phyloP scores from a whole-genome alignment of 2,797 vertebrate species.

The Geotria australis region DNA sequence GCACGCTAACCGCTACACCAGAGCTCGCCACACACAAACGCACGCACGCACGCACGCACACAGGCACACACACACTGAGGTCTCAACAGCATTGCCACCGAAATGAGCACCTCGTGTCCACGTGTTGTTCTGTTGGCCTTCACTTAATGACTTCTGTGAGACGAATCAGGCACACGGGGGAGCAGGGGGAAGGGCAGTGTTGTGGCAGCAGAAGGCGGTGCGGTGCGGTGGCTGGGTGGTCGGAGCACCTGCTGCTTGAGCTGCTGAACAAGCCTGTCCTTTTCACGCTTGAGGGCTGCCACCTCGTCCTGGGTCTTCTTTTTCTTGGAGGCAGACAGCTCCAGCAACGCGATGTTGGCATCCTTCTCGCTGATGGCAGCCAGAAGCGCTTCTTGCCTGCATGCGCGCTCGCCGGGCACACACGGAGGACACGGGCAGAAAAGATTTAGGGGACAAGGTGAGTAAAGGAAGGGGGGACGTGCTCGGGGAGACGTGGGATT shows the following conservation, averaged over 20 bases:
- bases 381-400: conserved; percentile 78
- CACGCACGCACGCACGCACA: too few species aligned
- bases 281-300: conserved; percentile 66
- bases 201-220: neutral
- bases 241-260: conserved; percentile 64
- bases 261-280: conserved; percentile 84
- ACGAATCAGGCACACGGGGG: too few species aligned
- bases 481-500: too few species aligned
- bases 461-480: too few species aligned
- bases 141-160: too few species aligned
- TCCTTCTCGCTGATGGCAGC: conserved; percentile 98
- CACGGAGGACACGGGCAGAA: too few species aligned
- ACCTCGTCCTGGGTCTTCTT: conserved; percentile 98
- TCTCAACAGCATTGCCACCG: neutral
- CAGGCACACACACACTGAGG: neutral
- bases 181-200: neutral
- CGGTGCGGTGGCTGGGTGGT: too few species aligned
- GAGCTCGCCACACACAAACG: too few species aligned
- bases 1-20: too few species aligned
- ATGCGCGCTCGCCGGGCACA: neutral
- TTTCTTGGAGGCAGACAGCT: conserved; percentile 85
- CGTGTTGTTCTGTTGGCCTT: too few species aligned
- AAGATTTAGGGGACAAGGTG: too few species aligned
- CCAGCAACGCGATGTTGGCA: conserved; percentile 88
- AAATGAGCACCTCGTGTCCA: too few species aligned